These are phyloP conservation scores for Mico argentatus DNA, from an alignment of 2,797 vertebrate genomes.

Conservation along the genomic window DNA sequence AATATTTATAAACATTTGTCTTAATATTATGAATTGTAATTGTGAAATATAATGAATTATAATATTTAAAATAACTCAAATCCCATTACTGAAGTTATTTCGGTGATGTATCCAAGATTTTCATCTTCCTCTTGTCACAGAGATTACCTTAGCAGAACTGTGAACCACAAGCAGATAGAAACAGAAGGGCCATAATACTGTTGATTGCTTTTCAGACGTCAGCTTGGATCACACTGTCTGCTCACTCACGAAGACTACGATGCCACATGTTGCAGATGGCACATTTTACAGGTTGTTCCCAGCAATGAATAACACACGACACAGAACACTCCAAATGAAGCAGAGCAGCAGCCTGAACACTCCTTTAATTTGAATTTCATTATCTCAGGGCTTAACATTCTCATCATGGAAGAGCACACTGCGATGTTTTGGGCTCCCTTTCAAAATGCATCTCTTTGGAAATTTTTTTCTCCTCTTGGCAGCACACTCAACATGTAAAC, in stretches of 20 bases:
- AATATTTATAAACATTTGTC: background rate
- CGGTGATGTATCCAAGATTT: background rate
- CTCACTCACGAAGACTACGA: background rate
- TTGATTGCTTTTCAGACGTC: background rate
- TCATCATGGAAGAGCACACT: background rate
- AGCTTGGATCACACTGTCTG: rapidly evolving
- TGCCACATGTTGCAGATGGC: background rate
- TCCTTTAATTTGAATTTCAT: slow-evolving; percentile 39
- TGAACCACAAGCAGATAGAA: background rate
- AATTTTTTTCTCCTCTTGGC: background rate
- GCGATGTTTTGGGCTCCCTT: background rate
- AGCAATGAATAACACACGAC: background rate
- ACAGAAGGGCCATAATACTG: rapidly evolving
- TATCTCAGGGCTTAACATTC: background rate
- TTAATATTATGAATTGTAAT: background rate
- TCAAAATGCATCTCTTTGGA: background rate
- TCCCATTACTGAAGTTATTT: background rate
- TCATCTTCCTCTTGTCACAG: background rate
- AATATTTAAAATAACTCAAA: background rate
- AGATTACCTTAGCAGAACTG: background rate
- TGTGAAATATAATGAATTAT: background rate
- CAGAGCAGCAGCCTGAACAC: background rate
- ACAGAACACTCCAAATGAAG: background rate
- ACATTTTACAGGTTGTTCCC: slow-evolving; percentile 8
- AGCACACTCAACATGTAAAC: background rate